Base-by-base conservation (phyloP, 2,888 invertebrate species). In the Podabrus alpinus region DNA sequence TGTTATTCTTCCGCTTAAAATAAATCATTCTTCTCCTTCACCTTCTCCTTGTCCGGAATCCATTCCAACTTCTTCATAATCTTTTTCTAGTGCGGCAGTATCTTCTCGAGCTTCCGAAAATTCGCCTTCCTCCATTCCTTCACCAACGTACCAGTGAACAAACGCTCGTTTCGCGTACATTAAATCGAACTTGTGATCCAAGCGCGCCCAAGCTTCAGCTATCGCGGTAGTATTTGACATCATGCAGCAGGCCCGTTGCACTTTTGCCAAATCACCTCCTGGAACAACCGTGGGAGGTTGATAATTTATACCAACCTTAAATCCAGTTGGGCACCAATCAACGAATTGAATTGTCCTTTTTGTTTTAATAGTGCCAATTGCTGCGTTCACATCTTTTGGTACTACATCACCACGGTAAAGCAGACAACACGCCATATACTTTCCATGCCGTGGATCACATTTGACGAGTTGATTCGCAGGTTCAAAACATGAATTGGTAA, bases 221-320 rank as follows among this genome's bases (percentile, higher is more conserved):
- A 98, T 97, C 79, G 97, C 97, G 0, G 97, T 98, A 67, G 97
- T 98, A n/a, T n/a, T n/a, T n/a, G n/a, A n/a, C n/a, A n/a, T n/a
- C n/a, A n/a, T n/a, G n/a, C n/a, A n/a, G n/a, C n/a, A n/a, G n/a
- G n/a, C n/a, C n/a, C n/a, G n/a, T n/a, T n/a, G n/a, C n/a, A n/a
- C n/a, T n/a, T n/a, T n/a, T n/a, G n/a, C n/a, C n/a, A n/a, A n/a
- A n/a, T n/a, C n/a, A n/a, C n/a, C n/a, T n/a, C n/a, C n/a, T n/a
- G n/a, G n/a, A n/a, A n/a, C n/a, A n/a, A n/a, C n/a, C n/a, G n/a
- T n/a, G n/a, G n/a, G n/a, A n/a, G n/a, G n/a, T n/a, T n/a, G n/a
- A n/a, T n/a, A n/a, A n/a, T n/a, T n/a, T n/a, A n/a, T n/a, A n/a
- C n/a, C n/a, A n/a, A n/a, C n/a, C n/a, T n/a, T n/a, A n/a, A n/a